Evolutionary conservation across 2,888 invertebrate species (phyloP).

Genomic region (Scelioninae gen. 2): DNA sequence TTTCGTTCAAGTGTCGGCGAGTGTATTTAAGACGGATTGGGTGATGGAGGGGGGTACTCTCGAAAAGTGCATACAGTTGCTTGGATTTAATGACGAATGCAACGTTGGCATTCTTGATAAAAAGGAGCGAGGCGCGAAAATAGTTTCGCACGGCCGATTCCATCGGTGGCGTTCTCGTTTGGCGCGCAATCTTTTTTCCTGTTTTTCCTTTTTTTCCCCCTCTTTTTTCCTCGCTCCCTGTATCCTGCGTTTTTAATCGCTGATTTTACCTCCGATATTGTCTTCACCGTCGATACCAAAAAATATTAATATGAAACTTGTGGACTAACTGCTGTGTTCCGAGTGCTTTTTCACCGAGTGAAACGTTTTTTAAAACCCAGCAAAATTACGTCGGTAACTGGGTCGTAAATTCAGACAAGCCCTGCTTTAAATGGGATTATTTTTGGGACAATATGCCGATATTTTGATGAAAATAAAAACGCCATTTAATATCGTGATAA

Average conservation of each 20-base stretch:
- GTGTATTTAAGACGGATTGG: slow-evolving; percentile 53
- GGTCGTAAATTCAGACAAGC: slow-evolving; percentile 21
- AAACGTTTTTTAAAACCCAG: slow-evolving; percentile 25
- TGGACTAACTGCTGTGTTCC: slow-evolving; percentile 22
- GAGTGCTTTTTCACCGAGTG: slow-evolving; percentile 25
- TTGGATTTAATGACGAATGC: slow-evolving; percentile 50
- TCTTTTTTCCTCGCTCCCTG: not conserved
- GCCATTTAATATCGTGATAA: slow-evolving; percentile 5
- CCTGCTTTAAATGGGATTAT: slow-evolving; percentile 32
- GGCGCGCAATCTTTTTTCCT: not conserved
- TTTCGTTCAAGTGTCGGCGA: slow-evolving; percentile 25
- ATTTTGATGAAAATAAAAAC: slow-evolving; percentile 18
- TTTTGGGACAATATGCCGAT: slow-evolving; percentile 32
- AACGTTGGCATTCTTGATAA: slow-evolving; percentile 27
- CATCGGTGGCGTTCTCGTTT: not conserved
- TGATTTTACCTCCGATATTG: slow-evolving; percentile 30
- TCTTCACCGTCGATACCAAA: slow-evolving; percentile 41
- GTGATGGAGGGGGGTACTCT: slow-evolving; percentile 14
- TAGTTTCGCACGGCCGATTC: slow-evolving; percentile 17
- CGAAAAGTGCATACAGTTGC: slow-evolving; percentile 34
- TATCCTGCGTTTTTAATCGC: too few species aligned
- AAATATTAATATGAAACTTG: slow-evolving; percentile 40
- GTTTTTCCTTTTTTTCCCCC: not conserved
- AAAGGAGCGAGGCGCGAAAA: slow-evolving; percentile 35
- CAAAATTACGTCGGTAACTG: slow-evolving; percentile 36